These are phyloP conservation scores for Ormyrus rosae DNA, from an alignment of 2,888 invertebrate genomes.

Conservation along the genomic window DNA sequence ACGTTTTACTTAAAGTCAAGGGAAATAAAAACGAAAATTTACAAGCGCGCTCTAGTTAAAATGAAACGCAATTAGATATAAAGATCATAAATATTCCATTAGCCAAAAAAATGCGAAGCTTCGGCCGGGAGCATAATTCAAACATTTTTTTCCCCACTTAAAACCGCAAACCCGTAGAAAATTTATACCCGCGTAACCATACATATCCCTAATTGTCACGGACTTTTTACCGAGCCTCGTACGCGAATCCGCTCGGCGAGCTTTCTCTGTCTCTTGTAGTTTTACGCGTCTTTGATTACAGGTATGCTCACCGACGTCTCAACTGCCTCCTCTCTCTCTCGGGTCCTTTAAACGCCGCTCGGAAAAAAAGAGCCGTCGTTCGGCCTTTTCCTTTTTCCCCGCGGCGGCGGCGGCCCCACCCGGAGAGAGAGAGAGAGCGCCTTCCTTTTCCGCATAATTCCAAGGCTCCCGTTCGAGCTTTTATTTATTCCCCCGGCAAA, in stretches of 20 bases:
- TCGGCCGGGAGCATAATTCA: too few species aligned
- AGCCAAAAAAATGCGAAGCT: too few species aligned
- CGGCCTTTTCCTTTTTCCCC: constrained; percentile 24
- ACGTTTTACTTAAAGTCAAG: too few species aligned
- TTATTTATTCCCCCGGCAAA: constrained; percentile 31
- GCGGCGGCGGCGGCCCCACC: not conserved
- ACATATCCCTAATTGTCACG: not conserved
- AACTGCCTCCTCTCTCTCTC: not conserved
- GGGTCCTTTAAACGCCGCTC: constrained; percentile 10
- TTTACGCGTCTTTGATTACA: constrained; percentile 43
- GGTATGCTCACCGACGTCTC: constrained; percentile 12
- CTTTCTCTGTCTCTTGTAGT: not conserved
- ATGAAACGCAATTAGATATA: too few species aligned
- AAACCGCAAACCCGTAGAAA: too few species aligned
- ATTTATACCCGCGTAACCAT: too few species aligned
- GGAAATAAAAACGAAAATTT: too few species aligned
- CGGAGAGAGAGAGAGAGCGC: not conserved
- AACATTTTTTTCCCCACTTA: too few species aligned
- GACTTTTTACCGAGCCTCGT: not conserved
- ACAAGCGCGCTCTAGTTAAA: too few species aligned
- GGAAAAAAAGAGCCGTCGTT: not conserved
- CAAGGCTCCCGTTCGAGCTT: constrained; percentile 10
- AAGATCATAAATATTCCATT: too few species aligned
- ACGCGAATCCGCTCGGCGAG: not conserved
- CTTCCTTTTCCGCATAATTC: constrained; percentile 32